Evolutionary conservation across 2,113 vertebrate genomes (phyloP).

Genomic region (Notarius quadriscutis): DNA sequence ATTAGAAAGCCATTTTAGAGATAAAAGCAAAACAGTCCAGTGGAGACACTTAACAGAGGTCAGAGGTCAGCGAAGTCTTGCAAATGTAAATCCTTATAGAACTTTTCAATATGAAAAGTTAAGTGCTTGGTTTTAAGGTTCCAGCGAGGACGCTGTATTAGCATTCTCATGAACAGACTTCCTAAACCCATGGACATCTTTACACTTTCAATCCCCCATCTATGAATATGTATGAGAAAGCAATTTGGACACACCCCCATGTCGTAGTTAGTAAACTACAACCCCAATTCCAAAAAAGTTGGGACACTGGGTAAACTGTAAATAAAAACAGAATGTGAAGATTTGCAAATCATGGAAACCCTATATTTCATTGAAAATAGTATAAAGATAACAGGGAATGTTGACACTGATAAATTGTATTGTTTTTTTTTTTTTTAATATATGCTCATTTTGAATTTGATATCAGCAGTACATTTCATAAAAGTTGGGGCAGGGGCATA

Average conservation of each 20-base stretch:
- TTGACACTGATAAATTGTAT: too few species aligned
- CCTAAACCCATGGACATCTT: neutral
- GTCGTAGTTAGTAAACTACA: neutral
- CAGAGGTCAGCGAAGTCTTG: neutral
- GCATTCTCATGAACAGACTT: neutral
- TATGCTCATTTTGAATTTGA: too few species aligned
- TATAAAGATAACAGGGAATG: too few species aligned
- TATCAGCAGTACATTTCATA: too few species aligned
- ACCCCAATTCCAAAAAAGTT: too few species aligned
- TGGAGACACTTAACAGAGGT: neutral
- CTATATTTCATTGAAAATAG: too few species aligned
- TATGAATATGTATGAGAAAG: neutral
- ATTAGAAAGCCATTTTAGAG: constrained; percentile 25
- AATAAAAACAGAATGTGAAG: too few species aligned
- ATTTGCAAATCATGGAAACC: too few species aligned
- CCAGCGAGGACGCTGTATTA: neutral
- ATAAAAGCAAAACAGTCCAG: neutral
- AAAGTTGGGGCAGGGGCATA: too few species aligned
- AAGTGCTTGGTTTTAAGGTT: neutral
- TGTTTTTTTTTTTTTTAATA: too few species aligned
- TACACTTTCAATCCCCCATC: neutral
- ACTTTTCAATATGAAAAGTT: neutral
- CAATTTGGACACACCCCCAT: neutral
- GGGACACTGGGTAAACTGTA: too few species aligned
- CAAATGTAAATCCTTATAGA: neutral